Base-by-base conservation (phyloP, 2,113 vertebrate genomes). In the Choloepus hoffmanni region DNA sequence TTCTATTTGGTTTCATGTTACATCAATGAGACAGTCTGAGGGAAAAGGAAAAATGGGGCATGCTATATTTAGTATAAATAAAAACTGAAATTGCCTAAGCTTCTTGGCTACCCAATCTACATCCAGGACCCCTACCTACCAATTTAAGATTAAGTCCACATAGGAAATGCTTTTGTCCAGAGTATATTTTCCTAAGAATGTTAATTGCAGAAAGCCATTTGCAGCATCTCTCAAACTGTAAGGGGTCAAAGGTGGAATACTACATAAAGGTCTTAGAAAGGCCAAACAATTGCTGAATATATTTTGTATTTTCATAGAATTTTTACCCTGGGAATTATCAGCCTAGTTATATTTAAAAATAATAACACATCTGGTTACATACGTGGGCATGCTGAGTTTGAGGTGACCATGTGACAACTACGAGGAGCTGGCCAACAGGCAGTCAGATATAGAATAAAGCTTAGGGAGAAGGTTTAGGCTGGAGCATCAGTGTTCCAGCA, bases 1-100 rank as follows among this genome's bases (percentile, higher is more conserved):
- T 97, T 98, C 97, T 97, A 92, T 97, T 97, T 98, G 97, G 96
- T 98, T 97, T 98, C 95, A 98, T 97, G 95, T 96, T 97, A 97
- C 97, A 98, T 90, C 91, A 95, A 84, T 96, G 95, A 94, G 95
- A 96, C 78, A 96, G 90, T 97, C 72, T 83, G 86, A 96, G 76
- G 85, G 85, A 82, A 73, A 94, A 96, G 77, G 84, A n/a, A 63
- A 96, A 97, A 92, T 82, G 7, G 7, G 93, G 78, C 97, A 97
- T 92, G 85, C 94, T 48, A 97, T 7, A 94, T 96, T 96, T 96
- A 97, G 92, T 94, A 95, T 96, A 98, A 98, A 97, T 97, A 97
- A 97, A 96, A 98, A 97, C 62, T 85, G 91, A 91, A 95, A 94
- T 95, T 90, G 96, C 81, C 93, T 93, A 86, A 93, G 90, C 33